A percentile compares a stretch with the other conserved stretches of the same genome.
Evolutionary conservation across 2,113 vertebrate genomes (phyloP).

Genomic region (Nothobranchius kuhntae): DNA sequence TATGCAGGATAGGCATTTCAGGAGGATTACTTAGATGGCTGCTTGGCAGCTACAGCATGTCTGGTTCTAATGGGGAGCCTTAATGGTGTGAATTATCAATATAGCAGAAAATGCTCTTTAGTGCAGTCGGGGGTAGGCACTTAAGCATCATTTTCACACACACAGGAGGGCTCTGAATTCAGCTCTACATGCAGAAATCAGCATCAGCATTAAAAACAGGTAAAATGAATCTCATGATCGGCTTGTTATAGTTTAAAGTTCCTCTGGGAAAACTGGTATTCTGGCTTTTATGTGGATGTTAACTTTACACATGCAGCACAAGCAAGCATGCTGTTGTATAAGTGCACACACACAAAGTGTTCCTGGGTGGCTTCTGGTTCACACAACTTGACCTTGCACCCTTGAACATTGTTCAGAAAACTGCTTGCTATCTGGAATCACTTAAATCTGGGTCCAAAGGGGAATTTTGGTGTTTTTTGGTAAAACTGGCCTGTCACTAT

Average conservation of each 20-base stretch:
- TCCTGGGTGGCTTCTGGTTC: neutral
- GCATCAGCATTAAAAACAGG: conserved; percentile 1
- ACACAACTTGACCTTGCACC: neutral
- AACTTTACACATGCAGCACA: neutral
- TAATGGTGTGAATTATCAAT: conserved; percentile 64
- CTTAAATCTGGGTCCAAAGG: neutral
- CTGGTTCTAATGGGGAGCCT: conserved; percentile 49
- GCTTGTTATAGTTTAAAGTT: neutral
- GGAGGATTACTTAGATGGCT: conserved; percentile 29
- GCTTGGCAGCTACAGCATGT: conserved; percentile 34
- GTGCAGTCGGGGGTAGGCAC: conserved; percentile 26
- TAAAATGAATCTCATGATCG: neutral
- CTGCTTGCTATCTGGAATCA: neutral
- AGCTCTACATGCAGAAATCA: conserved; percentile 5
- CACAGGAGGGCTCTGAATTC: conserved; percentile 35
- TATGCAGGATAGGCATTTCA: conserved; percentile 1
- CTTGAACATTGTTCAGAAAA: neutral
- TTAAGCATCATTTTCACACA: conserved; percentile 32
- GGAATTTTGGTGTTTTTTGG: neutral
- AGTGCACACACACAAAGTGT: neutral
- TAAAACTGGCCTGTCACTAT: neutral
- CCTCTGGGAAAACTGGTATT: neutral
- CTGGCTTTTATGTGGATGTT: neutral
- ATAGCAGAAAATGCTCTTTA: conserved; percentile 42
- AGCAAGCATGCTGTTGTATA: neutral